These are phyloP conservation scores for Meteorus colon DNA, from an alignment of 2,888 invertebrate genomes.

Conservation along the genomic window DNA sequence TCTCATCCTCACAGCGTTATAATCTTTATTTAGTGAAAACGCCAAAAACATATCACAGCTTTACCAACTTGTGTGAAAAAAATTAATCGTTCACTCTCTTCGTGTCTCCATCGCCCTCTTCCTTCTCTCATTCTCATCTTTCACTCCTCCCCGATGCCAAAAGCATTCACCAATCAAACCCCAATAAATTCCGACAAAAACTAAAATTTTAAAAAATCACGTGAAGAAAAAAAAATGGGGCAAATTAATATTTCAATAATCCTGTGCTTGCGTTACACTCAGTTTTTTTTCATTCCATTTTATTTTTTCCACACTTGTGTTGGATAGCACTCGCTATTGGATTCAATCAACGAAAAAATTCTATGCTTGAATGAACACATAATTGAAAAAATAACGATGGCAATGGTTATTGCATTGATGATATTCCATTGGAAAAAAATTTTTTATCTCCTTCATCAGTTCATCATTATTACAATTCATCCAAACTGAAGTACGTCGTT, in stretches of 20 bases:
- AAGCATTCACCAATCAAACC: background rate
- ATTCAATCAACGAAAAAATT: too few species aligned
- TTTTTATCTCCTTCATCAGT: background rate
- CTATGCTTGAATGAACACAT: too few species aligned
- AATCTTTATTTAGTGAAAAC: constrained; percentile 3
- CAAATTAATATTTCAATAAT: background rate
- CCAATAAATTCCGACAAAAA: background rate
- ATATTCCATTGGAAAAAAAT: too few species aligned
- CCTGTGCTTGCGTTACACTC: background rate
- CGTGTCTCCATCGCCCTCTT: background rate
- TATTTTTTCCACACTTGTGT: background rate
- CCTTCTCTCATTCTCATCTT: too few species aligned
- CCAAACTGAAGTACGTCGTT: background rate
- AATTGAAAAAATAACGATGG: too few species aligned
- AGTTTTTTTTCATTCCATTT: background rate
- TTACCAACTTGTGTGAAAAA: background rate
- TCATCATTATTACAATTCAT: background rate
- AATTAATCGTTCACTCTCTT: background rate
- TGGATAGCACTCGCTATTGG: too few species aligned
- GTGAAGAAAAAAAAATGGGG: background rate
- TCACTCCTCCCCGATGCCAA: too few species aligned
- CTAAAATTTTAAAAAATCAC: background rate
- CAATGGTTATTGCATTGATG: too few species aligned
- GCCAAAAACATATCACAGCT: background rate
- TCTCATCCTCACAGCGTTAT: background rate